A percentile compares a stretch with the other conserved stretches of the same genome.
Evolutionary conservation across 2,113 vertebrate genomes (phyloP).

Genomic region (Leiothrix lutea): DNA sequence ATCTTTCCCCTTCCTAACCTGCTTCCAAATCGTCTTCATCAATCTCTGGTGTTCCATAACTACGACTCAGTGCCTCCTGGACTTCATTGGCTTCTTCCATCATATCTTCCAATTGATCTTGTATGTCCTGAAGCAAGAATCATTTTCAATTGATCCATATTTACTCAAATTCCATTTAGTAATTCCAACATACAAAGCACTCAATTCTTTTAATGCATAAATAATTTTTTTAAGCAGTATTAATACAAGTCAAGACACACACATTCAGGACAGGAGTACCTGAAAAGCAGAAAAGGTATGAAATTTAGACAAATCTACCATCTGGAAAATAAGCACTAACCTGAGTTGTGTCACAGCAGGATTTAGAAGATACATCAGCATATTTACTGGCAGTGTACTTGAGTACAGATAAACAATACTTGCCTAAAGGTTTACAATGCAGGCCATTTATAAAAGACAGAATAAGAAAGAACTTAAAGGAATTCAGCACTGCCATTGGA

Average conservation of each 20-base stretch:
- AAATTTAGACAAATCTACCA: not conserved
- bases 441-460: not conserved
- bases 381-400: not conserved
- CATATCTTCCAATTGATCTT: constrained; percentile 97
- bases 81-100: constrained; percentile 97
- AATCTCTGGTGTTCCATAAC: constrained; percentile 94
- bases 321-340: not conserved
- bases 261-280: not conserved
- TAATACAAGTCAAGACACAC: not conserved
- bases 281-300: not conserved
- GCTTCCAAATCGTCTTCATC: constrained; percentile 96
- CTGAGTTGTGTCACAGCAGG: not conserved
- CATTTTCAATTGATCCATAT: not conserved
- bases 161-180: not conserved
- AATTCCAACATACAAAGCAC: not conserved
- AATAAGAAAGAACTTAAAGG: not conserved
- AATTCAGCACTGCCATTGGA: not conserved
- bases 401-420: not conserved
- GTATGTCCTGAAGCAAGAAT: constrained; percentile 81
- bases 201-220: not conserved
- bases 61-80: constrained; percentile 91
- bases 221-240: not conserved
- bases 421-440: not conserved
- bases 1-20: constrained; percentile 71
- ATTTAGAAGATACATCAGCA: not conserved